Evolutionary conservation across 1,140 invertebrate genomes (phyloP).

Genomic region (Zaprionus ghesquierei): DNA sequence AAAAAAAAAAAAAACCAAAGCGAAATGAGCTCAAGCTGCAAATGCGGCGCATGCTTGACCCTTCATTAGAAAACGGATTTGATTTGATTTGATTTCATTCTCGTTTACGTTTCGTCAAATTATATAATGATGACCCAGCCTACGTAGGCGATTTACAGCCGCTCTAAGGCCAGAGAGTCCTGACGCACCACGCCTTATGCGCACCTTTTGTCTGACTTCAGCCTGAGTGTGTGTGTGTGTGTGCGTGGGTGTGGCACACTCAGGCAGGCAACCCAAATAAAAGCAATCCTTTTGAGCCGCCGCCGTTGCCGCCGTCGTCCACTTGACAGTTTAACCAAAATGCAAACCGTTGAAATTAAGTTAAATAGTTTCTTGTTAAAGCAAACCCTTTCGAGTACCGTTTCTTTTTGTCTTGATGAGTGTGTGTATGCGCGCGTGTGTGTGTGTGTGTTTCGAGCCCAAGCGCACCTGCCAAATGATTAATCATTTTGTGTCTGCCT

Average conservation of each 20-base stretch:
- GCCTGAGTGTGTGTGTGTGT: background rate
- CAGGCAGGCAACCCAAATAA: slow-evolving; percentile 55
- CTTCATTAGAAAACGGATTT: slow-evolving; percentile 37
- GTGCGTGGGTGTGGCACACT: slow-evolving; percentile 53
- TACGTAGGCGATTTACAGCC: slow-evolving; percentile 10
- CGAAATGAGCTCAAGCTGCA: slow-evolving; percentile 66
- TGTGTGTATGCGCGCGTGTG: too few species aligned
- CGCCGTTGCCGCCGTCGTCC: slow-evolving; percentile 26
- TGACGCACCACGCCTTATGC: slow-evolving; percentile 38
- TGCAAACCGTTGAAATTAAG: slow-evolving; percentile 73
- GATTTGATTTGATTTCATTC: slow-evolving; percentile 26
- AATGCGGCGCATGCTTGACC: slow-evolving; percentile 22
- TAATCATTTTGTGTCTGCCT: slow-evolving; percentile 70
- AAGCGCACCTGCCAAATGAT: slow-evolving; percentile 75
- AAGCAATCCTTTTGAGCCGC: slow-evolving; percentile 61
- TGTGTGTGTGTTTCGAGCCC: background rate
- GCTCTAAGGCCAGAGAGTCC: slow-evolving; percentile 18
- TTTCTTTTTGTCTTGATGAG: slow-evolving; percentile 35
- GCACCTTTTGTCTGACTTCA: slow-evolving; percentile 54
- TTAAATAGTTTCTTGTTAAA: slow-evolving; percentile 81
- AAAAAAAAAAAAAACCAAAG: slow-evolving; percentile 4
- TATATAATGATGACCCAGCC: slow-evolving; percentile 74
- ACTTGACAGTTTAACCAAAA: slow-evolving; percentile 79
- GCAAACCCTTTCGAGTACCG: slow-evolving; percentile 48
- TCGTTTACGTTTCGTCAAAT: slow-evolving; percentile 67